phyloP scores from a whole-genome alignment of 2,113 vertebrate genomes.

The Xiphias gladius region DNA sequence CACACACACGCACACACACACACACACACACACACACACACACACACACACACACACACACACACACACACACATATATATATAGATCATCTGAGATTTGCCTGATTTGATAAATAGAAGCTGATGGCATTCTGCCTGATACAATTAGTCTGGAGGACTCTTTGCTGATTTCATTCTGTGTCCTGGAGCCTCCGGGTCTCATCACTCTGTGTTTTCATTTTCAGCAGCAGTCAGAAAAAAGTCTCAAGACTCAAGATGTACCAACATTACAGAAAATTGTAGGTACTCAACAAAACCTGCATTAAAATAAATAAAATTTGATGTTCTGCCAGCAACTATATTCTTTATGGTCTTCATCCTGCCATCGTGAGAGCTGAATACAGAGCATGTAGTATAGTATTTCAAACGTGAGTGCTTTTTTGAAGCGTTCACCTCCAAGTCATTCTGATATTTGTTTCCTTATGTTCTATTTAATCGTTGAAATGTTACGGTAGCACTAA shows the following conservation, averaged over 20 bases:
- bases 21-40: too few relatives aligned
- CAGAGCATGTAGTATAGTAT: neutral
- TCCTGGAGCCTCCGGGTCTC: constrained; percentile 12
- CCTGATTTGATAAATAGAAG: constrained; percentile 4
- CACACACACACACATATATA: neutral
- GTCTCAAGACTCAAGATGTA: constrained; percentile 24
- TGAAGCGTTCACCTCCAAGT: neutral
- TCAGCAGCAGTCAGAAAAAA: neutral
- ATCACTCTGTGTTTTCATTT: constrained; percentile 24
- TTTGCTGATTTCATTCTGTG: constrained; percentile 23
- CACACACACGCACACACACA: too few relatives aligned
- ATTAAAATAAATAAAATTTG: constrained; percentile 30
- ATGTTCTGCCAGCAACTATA: constrained; percentile 24
- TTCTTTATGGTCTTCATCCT: neutral
- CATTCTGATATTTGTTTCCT: neutral
- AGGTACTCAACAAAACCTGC: constrained; percentile 16
- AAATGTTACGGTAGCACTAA: neutral
- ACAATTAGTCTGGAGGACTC: constrained; percentile 27
- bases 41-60: too few relatives aligned
- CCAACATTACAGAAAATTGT: constrained; percentile 26
- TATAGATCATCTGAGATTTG: constrained; percentile 5
- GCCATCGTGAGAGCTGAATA: constrained; percentile 19
- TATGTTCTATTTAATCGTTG: neutral
- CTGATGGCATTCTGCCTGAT: constrained; percentile 34
- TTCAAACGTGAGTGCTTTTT: neutral